phyloP scores from a whole-genome alignment of 2,113 vertebrate genomes.

The Epinephelus fuscoguttatus region DNA sequence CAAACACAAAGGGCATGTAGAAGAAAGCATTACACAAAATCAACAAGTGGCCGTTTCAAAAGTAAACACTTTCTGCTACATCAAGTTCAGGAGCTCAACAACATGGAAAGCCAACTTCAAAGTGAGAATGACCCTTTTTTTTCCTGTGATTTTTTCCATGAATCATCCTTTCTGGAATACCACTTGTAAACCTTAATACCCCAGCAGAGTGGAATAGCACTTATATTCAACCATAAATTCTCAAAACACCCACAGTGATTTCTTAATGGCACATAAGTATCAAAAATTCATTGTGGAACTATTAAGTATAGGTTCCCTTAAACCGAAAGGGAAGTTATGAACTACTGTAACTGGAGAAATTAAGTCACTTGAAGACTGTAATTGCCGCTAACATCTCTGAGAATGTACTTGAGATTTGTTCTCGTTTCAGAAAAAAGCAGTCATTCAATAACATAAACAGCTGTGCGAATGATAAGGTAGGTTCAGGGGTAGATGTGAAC shows the following conservation, averaged over 20 bases:
- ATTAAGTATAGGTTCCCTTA: conserved; percentile 63
- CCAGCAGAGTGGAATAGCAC: conserved; percentile 61
- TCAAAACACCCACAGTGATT: conserved; percentile 63
- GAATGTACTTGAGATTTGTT: conserved; percentile 64
- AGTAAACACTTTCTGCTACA: conserved; percentile 72
- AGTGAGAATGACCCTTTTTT: conserved; percentile 45
- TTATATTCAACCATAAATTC: conserved; percentile 62
- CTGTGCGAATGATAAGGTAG: conserved; percentile 38
- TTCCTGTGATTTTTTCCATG: conserved; percentile 57
- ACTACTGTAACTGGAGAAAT: conserved; percentile 67
- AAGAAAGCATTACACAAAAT: conserved; percentile 54
- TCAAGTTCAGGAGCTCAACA: conserved; percentile 62
- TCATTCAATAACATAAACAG: conserved; percentile 50
- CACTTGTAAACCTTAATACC: conserved; percentile 58
- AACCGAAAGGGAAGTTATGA: conserved; percentile 68
- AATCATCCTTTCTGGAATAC: conserved; percentile 64
- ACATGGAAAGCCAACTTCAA: conserved; percentile 60
- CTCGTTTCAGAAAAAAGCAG: conserved; percentile 56
- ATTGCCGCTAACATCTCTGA: conserved; percentile 64
- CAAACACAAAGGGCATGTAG: conserved; percentile 52
- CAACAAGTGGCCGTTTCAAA: conserved; percentile 66
- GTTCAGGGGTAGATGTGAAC: conserved; percentile 13
- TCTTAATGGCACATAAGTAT: conserved; percentile 60
- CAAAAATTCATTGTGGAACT: conserved; percentile 61
- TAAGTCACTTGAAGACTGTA: conserved; percentile 71